These are phyloP conservation scores for Gobio gobio DNA, from an alignment of 2,113 vertebrate species.

Conservation along the genomic window DNA sequence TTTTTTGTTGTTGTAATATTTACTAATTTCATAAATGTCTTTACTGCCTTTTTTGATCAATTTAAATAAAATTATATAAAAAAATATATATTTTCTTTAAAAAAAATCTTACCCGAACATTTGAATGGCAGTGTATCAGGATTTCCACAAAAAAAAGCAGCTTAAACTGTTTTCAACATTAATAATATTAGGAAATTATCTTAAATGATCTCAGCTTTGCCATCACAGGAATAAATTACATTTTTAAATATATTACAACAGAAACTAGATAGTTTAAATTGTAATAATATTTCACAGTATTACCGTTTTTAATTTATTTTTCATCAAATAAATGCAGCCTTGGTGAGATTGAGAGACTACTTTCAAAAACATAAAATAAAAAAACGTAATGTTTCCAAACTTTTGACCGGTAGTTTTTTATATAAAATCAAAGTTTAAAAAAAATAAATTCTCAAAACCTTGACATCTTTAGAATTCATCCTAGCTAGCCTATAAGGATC, in stretches of 20 bases:
- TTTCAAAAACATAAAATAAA: background rate
- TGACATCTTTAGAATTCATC: slow-evolving; percentile 82
- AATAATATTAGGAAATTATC: no score
- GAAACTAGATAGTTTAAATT: background rate
- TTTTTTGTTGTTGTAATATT: no score
- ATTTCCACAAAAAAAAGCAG: no score
- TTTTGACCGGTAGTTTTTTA: background rate
- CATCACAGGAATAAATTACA: background rate
- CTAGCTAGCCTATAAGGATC: slow-evolving; percentile 78
- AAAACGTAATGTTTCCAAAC: background rate
- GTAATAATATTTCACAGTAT: background rate
- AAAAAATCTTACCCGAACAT: no score
- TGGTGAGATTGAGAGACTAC: no score
- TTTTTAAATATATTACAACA: background rate
- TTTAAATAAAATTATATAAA: no score
- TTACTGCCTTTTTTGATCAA: no score
- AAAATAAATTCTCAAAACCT: slow-evolving; percentile 72
- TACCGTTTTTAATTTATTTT: background rate
- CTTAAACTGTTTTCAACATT: no score
- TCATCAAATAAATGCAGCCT: background rate
- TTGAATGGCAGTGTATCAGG: no score
- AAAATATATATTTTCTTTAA: no score
- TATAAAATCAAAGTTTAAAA: background rate
- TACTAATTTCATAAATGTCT: no score
- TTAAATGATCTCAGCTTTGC: background rate